A percentile compares a stretch with the other conserved stretches of the same genome.
These are phyloP conservation scores for Saimiri boliviensis DNA, from an alignment of 2,113 vertebrate species.

Conservation along the genomic window DNA sequence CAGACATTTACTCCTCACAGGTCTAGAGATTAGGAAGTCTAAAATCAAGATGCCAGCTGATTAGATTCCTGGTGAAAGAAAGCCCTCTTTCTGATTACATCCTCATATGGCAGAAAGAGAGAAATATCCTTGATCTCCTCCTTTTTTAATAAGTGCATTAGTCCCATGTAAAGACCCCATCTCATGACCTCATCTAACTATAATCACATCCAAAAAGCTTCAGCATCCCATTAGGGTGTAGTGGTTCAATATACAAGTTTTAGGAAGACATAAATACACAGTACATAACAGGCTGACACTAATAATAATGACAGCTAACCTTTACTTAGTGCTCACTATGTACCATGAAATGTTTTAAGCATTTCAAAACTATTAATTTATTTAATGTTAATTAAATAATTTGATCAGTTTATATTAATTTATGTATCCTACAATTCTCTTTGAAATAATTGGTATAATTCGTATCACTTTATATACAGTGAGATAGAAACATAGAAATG, in stretches of 20 bases:
- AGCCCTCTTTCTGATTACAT: not conserved
- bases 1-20: not conserved
- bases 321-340: not conserved
- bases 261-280: not conserved
- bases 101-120: not conserved
- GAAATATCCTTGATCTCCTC: not conserved
- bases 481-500: not conserved
- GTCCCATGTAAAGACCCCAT: not conserved
- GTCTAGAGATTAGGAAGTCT: not conserved
- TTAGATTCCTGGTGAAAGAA: not conserved
- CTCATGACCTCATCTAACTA: not conserved
- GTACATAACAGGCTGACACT: not conserved
- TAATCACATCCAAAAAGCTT: not conserved
- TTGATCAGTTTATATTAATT: not conserved
- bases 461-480: not conserved
- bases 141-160: not conserved
- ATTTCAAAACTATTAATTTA: slow-evolving; percentile 12
- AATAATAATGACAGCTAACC: slow-evolving; percentile 18
- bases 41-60: not conserved
- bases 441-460: not conserved
- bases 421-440: not conserved
- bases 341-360: not conserved
- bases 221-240: not conserved
- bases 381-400: not conserved
- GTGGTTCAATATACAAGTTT: not conserved